Evolutionary conservation across 2,797 vertebrate genomes (phyloP), one percentile per base, ranked within the genome.

Genomic region (Xiphorhynchus erythropygius): DNA sequence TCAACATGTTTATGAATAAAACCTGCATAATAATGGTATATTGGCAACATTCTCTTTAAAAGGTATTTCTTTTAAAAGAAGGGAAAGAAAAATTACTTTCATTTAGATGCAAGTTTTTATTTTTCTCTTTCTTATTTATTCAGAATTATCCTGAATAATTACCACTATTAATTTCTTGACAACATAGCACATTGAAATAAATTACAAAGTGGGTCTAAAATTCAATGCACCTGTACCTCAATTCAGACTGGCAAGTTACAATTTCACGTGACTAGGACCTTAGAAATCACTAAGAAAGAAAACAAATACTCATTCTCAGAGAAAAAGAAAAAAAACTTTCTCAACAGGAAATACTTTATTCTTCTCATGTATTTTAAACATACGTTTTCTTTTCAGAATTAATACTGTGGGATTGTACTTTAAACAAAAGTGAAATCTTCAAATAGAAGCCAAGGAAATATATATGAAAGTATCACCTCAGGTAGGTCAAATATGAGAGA

Each of bases 11-110:
- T 89, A 89, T 17, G 96, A 96, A 98, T 94, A 70, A 97, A 95
- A 91, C 80, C 89, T 96, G 97, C 96, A 93, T 98, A 98, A 87
- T 92, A 96, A 92, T 96, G 96, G 96, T 97, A 98, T 96, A 98
- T 92, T 95, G 97, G 97, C 69, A 63, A 95, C 76, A 98, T 95
- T 97, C 95, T 97, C 94, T 97, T 98, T 94, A 98, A 94, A 60
- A 98, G 94, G 91, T 98, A 98, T 97, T 97, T 98, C 98, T 98
- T 96, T 91, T 93, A 97, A 95, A 97, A 96, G 63, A 98, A 97
- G 91, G 82, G 67, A 95, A 93, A 95, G 62, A 96, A 79, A 96
- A 94, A 82, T 49, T 90, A 89, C 41, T 94, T 93, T 92, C 10
- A 50, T 94, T 92, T 83, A 91, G 35, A 77, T 56, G 33, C 14